Base-by-base conservation (phyloP, 2,888 invertebrate species). In the Calliphora vomitoria region DNA sequence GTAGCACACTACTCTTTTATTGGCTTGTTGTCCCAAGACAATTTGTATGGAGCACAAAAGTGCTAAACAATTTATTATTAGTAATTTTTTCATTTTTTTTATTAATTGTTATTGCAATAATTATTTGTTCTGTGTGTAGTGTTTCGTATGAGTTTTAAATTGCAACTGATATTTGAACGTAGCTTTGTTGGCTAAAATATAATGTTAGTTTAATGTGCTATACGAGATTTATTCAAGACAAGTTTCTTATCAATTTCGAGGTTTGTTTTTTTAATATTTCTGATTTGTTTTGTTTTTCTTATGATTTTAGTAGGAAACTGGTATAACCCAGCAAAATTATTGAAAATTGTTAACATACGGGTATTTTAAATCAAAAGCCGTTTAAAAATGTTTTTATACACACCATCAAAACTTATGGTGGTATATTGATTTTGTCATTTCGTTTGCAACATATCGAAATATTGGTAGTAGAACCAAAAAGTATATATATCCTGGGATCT, bases 1-100 rank as follows among this genome's bases (percentile, higher is more conserved):
- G 18, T 87, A 87, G 38, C 87, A 87, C 0, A 87, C 66, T 10
- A 83, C 6, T 53, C 87, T 31, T 53, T 78, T 84, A 53, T 66
- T 58, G 18, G 58, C 44, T 15, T 62, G 58, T 55, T 86, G 79
- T 0, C 53, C 83, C 15, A n/a, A 84, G 4, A 20, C 66, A 44
- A 66, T 68, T 41, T 81, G 80, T n/a, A n/a, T 11, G 0, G 53
- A 31, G 44, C 75, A 66, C 20, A 76, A 25, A 55, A 80, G 4
- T 13, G 76, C 44, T 44, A 81, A 66, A 68, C 47, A 60, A 41
- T 8, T 53, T 68, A 18, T 0, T 68, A 18, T 0, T 4, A 86
- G 20, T 31, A 69, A 18, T 11, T 50, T 71, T 60, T 50, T 50
- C 71, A 62, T 80, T n/a, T 44, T n/a, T 44, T 41, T 58, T 68